A percentile compares a stretch with the other conserved stretches of the same genome.
These are phyloP conservation scores for Chaetogeoica ovagalla DNA, from an alignment of 2,888 invertebrate genomes.

Conservation along the genomic window DNA sequence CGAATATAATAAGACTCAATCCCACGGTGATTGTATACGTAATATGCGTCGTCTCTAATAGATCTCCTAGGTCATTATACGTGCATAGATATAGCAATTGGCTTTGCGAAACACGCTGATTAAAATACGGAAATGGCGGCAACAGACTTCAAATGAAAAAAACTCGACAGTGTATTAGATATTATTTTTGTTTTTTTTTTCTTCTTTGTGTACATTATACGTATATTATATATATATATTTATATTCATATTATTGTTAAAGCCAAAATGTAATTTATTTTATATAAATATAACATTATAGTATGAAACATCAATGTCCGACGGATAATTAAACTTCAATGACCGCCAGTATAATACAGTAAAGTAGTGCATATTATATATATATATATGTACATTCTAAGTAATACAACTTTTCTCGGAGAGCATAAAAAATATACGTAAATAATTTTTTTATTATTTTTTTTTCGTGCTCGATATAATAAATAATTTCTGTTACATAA, in stretches of 20 bases:
- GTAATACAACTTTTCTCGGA: too few relatives aligned
- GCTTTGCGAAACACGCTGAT: neutral
- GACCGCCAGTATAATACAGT: too few relatives aligned
- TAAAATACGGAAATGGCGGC: conserved; percentile 9
- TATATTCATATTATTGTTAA: neutral
- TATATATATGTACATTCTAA: too few relatives aligned
- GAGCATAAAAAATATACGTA: too few relatives aligned
- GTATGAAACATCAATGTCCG: neutral
- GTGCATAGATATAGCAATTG: neutral
- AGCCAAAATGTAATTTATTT: neutral
- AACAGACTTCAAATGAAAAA: neutral
- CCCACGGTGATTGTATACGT: too few relatives aligned
- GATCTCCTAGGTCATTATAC: neutral
- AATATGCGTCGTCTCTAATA: neutral
- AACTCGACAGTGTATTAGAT: too few relatives aligned
- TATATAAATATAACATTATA: neutral
- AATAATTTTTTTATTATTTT: too few relatives aligned
- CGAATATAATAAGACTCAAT: neutral
- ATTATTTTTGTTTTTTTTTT: neutral
- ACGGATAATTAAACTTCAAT: too few relatives aligned
- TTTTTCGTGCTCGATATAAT: too few relatives aligned
- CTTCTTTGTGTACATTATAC: neutral
- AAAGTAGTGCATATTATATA: too few relatives aligned
- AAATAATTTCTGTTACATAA: too few relatives aligned
- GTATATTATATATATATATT: too few relatives aligned